Evolutionary conservation across 2,797 vertebrate genomes (phyloP), one percentile per base, ranked within the genome.

Genomic region (Rhodeus uyekii): DNA sequence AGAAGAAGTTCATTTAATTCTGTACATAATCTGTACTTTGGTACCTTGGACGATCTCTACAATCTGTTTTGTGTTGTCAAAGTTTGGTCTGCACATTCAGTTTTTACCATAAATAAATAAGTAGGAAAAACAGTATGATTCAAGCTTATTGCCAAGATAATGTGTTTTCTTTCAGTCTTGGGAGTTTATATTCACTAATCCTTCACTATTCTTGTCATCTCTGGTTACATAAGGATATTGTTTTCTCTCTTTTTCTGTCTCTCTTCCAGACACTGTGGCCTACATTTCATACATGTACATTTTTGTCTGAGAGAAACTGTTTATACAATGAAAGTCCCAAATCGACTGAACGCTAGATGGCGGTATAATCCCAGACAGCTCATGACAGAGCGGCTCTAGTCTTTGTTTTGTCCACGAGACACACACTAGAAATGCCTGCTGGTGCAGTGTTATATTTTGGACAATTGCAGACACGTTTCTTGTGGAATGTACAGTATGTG

Each of bases 341-440:
- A 79, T 55, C 34, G 2, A 68, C 29, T 73, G 50, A 82, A 77
- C 87, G 76, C 86, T 87, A 88, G 87, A 88, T 88, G 87, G 87
- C 72, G 83, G 68, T 88, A 46, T 75, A 55, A 82, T 78, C 61
- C 85, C 81, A 82, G 81, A 74, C 76, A 58, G 55, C 18, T 61
- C 29, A 29, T 14, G 3, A 55, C 5, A 48, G 18, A 48, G 42
- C 13, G 46, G 61, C 34, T 50, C 71, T 75, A 5, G 3, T 36
- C 34, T 50, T 69, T 38, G 50, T 39, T 83, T 50, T 68, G 63
- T 82, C 48, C 50, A 34, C 2, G 3, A 75, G 50, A 44, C 36
- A 4, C 38, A 46, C 58, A 63, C 38, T 72, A 42, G 34, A 50
- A 63, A 24, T 50, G 77, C 10, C 36, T 46, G 69, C 44, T 50